Percentiles rank a stretch among this genome's conserved stretches.
phyloP scores from a whole-genome alignment of 2,888 invertebrate genomes.

The Aquatica leii region DNA sequence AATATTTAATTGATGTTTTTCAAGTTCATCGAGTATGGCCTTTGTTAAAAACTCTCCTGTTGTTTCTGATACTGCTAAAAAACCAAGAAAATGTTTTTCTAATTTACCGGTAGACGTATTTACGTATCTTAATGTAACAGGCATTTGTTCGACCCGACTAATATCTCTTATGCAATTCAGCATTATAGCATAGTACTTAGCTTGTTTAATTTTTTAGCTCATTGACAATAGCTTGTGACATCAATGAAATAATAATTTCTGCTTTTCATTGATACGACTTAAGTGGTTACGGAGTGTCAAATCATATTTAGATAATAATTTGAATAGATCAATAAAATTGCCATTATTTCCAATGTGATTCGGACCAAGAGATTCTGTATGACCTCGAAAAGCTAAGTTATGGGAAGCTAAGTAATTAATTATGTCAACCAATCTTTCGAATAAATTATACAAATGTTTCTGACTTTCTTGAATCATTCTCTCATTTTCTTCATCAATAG shows the following conservation, averaged over 20 bases:
- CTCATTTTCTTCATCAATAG: not conserved
- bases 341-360: not conserved
- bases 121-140: slow-evolving; percentile 6
- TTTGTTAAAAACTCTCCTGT: not conserved
- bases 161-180: not conserved
- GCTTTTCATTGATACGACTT: not conserved
- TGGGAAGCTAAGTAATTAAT: not conserved
- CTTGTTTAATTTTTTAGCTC: not conserved
- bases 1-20: not conserved
- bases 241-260: not conserved
- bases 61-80: not conserved
- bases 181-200: not conserved
- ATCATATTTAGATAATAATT: not conserved
- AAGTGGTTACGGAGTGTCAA: not conserved
- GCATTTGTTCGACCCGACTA: slow-evolving; percentile 8
- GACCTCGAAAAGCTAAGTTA: not conserved
- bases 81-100: slow-evolving; percentile 5
- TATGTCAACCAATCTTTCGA: not conserved
- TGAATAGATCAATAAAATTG: not conserved
- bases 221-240: too few relatives aligned
- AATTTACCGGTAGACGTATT: not conserved
- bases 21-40: too few relatives aligned
- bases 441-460: not conserved
- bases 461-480: too few relatives aligned
- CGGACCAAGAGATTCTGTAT: not conserved